phyloP scores from a whole-genome alignment of 2,113 vertebrate species.

The Dipodomys spectabilis region DNA sequence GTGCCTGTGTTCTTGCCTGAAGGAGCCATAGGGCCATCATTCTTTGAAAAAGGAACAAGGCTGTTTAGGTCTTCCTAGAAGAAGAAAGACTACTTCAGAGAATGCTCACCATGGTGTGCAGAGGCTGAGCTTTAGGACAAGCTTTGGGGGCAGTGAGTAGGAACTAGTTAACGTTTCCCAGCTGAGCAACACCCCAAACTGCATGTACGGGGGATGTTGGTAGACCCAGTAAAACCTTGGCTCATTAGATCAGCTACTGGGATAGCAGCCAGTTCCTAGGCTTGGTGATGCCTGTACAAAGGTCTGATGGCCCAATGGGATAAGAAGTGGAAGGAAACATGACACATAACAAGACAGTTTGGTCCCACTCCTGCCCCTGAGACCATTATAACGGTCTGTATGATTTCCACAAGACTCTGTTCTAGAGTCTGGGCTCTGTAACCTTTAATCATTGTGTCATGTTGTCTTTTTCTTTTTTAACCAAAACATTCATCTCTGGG shows the following conservation, averaged over 20 bases:
- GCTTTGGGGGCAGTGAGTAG: neutral
- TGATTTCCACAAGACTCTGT: neutral
- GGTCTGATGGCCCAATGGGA: neutral
- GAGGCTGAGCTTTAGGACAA: neutral
- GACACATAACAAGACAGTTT: no score
- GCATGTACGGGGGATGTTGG: neutral
- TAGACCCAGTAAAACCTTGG: neutral
- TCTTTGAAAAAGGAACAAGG: neutral
- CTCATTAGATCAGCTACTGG: neutral
- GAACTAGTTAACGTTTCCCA: no score
- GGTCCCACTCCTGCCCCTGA: neutral
- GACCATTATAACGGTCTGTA: neutral
- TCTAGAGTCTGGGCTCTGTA: neutral
- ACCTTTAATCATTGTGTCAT: neutral
- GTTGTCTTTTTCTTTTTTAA: neutral
- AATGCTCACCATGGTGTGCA: neutral
- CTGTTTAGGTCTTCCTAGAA: neutral
- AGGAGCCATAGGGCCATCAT: neutral
- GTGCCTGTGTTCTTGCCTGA: neutral
- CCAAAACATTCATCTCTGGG: neutral
- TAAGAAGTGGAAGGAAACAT: neutral
- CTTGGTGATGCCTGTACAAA: neutral
- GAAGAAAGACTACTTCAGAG: neutral
- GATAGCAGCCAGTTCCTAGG: neutral
- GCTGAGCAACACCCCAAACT: neutral